Conservation (phyloP, 2,888 invertebrate species). For the Gortyna flavago region DNA sequence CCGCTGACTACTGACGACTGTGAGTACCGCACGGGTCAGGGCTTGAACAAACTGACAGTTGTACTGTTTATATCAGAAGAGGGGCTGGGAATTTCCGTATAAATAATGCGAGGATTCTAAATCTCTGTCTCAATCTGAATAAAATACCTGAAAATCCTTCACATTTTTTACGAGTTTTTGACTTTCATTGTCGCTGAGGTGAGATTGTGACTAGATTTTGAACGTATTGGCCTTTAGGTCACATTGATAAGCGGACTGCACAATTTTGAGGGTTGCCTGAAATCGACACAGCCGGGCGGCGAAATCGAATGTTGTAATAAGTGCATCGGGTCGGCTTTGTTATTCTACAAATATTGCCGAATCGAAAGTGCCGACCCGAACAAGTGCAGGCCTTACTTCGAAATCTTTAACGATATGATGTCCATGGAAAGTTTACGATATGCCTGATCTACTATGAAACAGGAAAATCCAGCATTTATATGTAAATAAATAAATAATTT, state of each 20-base stretch:
- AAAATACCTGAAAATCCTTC: no score
- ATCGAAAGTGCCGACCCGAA: neutral
- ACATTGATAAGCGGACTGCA: neutral
- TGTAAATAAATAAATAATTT: neutral
- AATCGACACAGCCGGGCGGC: neutral
- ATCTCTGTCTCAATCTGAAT: neutral
- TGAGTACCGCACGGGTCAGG: slow-evolving; percentile 76
- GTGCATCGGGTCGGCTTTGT: neutral
- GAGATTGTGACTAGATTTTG: neutral
- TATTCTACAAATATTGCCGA: neutral
- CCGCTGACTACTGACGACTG: slow-evolving; percentile 93
- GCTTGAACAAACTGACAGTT: neutral
- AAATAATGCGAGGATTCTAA: neutral
- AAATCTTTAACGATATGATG: neutral
- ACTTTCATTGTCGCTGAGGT: neutral
- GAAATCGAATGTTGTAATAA: neutral
- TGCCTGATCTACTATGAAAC: neutral
- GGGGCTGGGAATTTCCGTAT: neutral
- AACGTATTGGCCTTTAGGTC: neutral
- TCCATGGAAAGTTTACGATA: neutral
- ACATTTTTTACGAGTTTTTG: neutral
- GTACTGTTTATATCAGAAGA: neutral
- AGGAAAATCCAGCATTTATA: slow-evolving; percentile 4
- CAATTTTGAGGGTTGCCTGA: neutral
- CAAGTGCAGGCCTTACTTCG: neutral